Evolutionary conservation across 2,888 invertebrate genomes (phyloP).

Genomic region (Xiphydria camelus): DNA sequence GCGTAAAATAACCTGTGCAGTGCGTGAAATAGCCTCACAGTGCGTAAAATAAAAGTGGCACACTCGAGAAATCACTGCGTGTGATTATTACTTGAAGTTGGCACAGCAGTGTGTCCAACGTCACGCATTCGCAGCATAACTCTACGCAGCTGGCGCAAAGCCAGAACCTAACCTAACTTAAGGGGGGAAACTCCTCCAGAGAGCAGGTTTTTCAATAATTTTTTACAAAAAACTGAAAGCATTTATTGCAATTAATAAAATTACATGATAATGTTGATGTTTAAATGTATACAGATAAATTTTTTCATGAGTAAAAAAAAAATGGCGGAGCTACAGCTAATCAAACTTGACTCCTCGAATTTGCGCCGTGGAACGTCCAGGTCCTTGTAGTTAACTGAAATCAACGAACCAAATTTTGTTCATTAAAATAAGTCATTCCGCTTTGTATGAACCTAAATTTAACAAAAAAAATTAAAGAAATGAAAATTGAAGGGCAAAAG

Average conservation of each 20-base stretch:
- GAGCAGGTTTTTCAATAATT: background rate
- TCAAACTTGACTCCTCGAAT: background rate
- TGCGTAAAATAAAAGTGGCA: no score
- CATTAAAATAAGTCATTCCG: background rate
- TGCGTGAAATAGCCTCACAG: no score
- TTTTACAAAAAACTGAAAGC: background rate
- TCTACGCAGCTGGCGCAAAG: no score
- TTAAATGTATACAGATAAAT: background rate
- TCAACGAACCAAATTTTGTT: background rate
- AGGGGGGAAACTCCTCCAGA: slow-evolving; percentile 1
- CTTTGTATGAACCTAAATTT: background rate
- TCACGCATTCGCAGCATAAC: no score
- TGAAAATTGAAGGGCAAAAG: background rate
- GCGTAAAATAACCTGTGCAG: no score
- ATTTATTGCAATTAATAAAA: background rate
- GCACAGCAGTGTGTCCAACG: no score
- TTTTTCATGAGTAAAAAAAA: slow-evolving; percentile 1
- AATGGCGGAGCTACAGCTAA: slow-evolving; percentile 1
- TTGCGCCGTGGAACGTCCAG: background rate
- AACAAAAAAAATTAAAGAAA: slow-evolving; percentile 1
- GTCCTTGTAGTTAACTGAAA: slow-evolving; percentile 1
- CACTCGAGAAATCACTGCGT: no score
- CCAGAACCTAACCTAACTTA: no score
- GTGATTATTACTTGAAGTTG: no score
- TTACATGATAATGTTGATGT: background rate